phyloP scores from a whole-genome alignment of 2,888 invertebrate genomes.

The Gryllus longicercus region DNA sequence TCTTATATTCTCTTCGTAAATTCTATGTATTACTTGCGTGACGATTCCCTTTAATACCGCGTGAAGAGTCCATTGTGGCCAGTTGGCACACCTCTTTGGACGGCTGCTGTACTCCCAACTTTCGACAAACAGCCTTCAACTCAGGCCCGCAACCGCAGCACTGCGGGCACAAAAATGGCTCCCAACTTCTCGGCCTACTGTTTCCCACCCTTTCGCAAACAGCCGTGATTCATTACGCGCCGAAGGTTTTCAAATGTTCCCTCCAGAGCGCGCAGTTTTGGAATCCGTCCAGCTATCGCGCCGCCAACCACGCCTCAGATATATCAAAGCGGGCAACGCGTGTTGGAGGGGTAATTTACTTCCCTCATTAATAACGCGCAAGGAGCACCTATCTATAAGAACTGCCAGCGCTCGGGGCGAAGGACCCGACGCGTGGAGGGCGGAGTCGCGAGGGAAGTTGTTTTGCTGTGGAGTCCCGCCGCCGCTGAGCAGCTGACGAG shows the following conservation, averaged over 20 bases:
- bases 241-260: neutral
- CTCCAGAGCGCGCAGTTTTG: too few species aligned
- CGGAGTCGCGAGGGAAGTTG: too few species aligned
- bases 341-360: neutral
- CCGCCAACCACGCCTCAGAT: neutral
- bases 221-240: neutral
- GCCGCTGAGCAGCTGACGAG: too few species aligned
- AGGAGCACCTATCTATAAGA: neutral
- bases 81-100: too few species aligned
- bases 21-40: too few species aligned
- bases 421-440: too few species aligned
- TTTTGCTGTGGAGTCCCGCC: too few species aligned
- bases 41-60: too few species aligned
- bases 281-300: too few species aligned
- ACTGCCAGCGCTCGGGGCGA: neutral
- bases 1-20: too few species aligned
- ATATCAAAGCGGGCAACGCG: neutral
- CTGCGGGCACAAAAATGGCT: neutral
- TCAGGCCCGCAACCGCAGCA: neutral
- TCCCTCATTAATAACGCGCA: slow-evolving; percentile 2
- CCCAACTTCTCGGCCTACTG: neutral
- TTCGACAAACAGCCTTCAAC: neutral
- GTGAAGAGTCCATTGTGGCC: too few species aligned
- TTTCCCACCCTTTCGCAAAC: neutral
- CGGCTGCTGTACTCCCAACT: neutral